Evolutionary conservation across 2,797 vertebrate species (phyloP), one percentile per base, ranked within the genome.

Genomic region (Paramormyrops hopkinsi): DNA sequence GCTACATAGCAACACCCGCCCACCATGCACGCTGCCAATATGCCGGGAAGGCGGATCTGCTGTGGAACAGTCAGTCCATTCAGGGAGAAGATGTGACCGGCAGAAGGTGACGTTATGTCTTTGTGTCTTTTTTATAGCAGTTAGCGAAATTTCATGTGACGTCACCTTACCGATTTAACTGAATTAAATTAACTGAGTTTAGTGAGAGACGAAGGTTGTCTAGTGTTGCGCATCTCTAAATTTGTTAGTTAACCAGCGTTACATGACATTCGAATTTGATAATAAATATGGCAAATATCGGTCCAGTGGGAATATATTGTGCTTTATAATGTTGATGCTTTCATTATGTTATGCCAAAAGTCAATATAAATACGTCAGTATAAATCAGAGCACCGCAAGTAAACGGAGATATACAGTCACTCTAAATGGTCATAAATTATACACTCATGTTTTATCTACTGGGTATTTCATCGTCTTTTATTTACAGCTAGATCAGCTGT

Each of bases 1-100:
- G 92, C 94, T 93, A 93, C 93, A 92, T 91, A 86, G 50, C 88
- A 91, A 90, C 54, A 5, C 92, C 94, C 94, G 92, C 93, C 95
- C 91, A 87, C n/a, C 41, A 33, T n/a, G n/a, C 87, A 69, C 22
- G 4, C 48, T 92, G n/a, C 89, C 48, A 51, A 4, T 88, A 90
- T 73, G 1, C 90, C 33, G 79, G 79, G 51, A 84, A 51, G 79
- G 88, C 54, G 88, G 76, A 85, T 76, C 79, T 83, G 73, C 73
- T 22, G 46, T 22, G 88, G 73, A 83, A 37, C 29, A 53, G 25
- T 29, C 69, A 51, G 37, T 79, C 69, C 51, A 29, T 82, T 54
- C 46, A 79, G 41, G 41, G 88, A 62, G 86, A 8, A 44, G 50
- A 83, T 44, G 56, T 88, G 86, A 48, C 69, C 25, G 76, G 22